These are phyloP conservation scores for Sebastes wilsoni DNA, from an alignment of 2,797 vertebrate species.

Conservation along the genomic window DNA sequence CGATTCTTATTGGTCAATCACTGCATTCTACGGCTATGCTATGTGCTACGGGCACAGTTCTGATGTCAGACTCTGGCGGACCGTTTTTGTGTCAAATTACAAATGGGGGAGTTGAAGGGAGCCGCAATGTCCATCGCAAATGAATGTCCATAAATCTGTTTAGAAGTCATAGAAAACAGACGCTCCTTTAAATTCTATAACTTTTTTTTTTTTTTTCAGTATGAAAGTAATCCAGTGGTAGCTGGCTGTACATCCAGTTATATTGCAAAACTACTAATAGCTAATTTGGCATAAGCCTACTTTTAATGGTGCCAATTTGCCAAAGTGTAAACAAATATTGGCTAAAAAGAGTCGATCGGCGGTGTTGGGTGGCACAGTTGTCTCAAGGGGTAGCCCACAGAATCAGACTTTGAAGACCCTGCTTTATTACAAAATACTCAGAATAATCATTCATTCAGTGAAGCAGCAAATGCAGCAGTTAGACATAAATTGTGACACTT, in stretches of 20 bases:
- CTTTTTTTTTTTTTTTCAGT: background rate
- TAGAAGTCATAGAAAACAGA: background rate
- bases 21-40: too few relatives aligned
- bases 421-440: background rate
- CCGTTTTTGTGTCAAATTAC: background rate
- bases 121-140: background rate
- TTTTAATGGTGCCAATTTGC: background rate
- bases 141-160: background rate
- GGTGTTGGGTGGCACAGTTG: background rate
- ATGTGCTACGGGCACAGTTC: background rate
- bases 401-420: background rate
- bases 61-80: background rate
- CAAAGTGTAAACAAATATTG: too few relatives aligned
- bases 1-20: too few relatives aligned
- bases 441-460: background rate
- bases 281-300: background rate
- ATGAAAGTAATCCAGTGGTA: background rate
- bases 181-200: background rate
- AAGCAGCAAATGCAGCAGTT: background rate
- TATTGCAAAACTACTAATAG: background rate
- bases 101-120: background rate
- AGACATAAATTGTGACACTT: slow-evolving; percentile 1
- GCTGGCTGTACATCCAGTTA: background rate
- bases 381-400: background rate
- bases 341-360: background rate